Conservation (phyloP, 2,113 vertebrate species). For the rabbit (Oryctolagus cuniculus) region mOryCun1.1 NC_091436.1:118613001-118613500, state of each 20-base stretch:
- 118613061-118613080: not conserved
- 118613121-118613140: not conserved
- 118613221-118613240: not conserved
- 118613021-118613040: no score
- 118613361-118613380: not conserved
- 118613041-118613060: no score
- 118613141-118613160: not conserved
- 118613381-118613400: slow-evolving; percentile 11
- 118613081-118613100: not conserved
- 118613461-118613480: not conserved
- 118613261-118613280: not conserved
- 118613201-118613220: not conserved
- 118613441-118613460: not conserved
- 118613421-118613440: not conserved
- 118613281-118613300: not conserved
- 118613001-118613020: no score
- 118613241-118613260: not conserved
- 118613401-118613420: slow-evolving; percentile 10
- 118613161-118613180: not conserved
- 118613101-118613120: not conserved
- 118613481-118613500: not conserved
- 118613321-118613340: not conserved
- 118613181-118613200: not conserved
- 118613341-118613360: not conserved
- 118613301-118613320: not conserved